Conservation (phyloP, 2,113 vertebrate species). For the Dendrocopos noguchii region DNA sequence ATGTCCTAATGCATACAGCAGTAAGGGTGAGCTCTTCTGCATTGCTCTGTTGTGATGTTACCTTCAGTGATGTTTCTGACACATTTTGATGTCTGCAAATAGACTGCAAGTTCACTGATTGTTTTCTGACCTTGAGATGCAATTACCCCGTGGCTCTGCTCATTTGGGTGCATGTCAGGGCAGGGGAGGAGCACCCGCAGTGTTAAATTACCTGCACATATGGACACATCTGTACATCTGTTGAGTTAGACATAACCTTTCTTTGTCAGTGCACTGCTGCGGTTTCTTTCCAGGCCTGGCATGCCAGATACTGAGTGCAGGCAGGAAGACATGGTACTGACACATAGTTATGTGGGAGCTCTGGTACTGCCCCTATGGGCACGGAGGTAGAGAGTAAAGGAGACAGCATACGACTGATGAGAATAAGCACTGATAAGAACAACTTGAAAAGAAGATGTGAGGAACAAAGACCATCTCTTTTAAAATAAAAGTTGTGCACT, state of each 20-base stretch:
- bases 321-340: rapidly evolving
- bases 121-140: not conserved
- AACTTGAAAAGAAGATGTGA: not conserved
- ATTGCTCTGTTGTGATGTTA: not conserved
- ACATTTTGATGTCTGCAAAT: not conserved
- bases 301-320: not conserved
- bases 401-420: rapidly evolving
- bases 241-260: not conserved
- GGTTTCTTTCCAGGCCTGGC: not conserved
- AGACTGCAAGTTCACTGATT: not conserved
- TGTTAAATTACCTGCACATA: constrained; percentile 4
- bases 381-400: not conserved
- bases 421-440: not conserved
- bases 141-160: not conserved
- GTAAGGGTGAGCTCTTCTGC: not conserved
- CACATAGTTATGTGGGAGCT: not conserved
- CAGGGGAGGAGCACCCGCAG: not conserved
- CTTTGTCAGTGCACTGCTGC: not conserved
- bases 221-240: not conserved
- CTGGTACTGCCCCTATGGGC: not conserved
- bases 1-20: not conserved
- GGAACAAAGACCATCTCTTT: not conserved
- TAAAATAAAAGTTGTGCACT: not conserved
- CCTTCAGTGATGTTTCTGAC: not conserved
- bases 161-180: not conserved